These are phyloP conservation scores for Micromys minutus DNA, from an alignment of 2,113 vertebrate species.

Conservation along the genomic window DNA sequence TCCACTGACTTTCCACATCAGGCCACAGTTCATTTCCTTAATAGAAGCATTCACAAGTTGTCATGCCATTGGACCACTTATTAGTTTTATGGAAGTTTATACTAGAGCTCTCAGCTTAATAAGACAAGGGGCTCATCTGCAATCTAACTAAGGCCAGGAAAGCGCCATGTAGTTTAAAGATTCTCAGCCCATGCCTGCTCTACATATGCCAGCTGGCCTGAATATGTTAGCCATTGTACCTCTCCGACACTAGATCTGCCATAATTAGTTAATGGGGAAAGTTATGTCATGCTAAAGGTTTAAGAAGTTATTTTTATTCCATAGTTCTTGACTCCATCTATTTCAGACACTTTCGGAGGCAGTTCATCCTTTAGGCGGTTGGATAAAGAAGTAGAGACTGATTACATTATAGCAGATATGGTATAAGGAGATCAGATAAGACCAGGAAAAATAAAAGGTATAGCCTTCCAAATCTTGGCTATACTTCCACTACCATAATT, in stretches of 20 bases:
- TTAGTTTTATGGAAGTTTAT: not conserved
- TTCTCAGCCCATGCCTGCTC: not conserved
- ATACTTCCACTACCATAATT: fast-evolving
- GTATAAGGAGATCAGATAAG: not conserved
- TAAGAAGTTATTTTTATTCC: not conserved
- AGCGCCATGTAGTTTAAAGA: not conserved
- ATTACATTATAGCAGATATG: not conserved
- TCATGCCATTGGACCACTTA: not conserved
- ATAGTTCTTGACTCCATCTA: too few relatives aligned
- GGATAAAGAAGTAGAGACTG: not conserved
- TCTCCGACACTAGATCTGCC: not conserved
- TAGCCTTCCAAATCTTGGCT: not conserved
- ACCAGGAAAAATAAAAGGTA: too few relatives aligned
- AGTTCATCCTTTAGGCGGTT: not conserved
- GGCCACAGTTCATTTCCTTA: not conserved
- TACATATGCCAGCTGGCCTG: not conserved
- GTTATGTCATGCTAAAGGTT: too few relatives aligned
- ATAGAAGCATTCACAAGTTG: not conserved
- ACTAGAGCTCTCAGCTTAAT: not conserved
- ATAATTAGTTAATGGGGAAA: not conserved
- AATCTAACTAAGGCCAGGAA: not conserved
- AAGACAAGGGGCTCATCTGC: not conserved
- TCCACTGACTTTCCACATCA: not conserved
- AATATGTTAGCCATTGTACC: not conserved
- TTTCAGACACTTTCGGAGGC: not conserved